Evolutionary conservation across 2,888 invertebrate species (phyloP).

Genomic region (Lasioglossum figueresi): DNA sequence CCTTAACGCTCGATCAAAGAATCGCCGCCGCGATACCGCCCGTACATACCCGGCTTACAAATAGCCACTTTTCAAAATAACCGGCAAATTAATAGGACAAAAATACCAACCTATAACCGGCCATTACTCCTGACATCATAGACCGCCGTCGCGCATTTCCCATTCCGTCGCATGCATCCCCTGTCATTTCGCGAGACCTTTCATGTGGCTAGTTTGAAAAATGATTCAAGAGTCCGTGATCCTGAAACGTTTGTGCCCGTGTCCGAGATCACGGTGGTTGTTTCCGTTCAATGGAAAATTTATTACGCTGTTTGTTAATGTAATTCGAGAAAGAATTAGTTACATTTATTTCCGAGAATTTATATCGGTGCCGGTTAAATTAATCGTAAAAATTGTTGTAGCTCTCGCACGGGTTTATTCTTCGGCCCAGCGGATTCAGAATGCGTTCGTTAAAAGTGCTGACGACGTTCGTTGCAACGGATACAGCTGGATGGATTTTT

Average conservation of each 20-base stretch:
- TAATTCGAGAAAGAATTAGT: not conserved
- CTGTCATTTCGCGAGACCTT: not conserved
- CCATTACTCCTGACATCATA: not conserved
- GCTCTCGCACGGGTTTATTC: too few species aligned
- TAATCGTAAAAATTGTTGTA: too few species aligned
- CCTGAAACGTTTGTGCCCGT: not conserved
- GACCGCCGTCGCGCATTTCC: not conserved
- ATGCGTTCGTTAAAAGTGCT: not conserved
- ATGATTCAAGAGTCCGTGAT: not conserved
- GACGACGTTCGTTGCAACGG: not conserved
- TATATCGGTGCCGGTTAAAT: too few species aligned
- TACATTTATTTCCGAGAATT: too few species aligned
- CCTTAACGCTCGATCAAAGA: conserved; percentile 41
- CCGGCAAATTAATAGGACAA: not conserved
- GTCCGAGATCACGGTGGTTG: not conserved
- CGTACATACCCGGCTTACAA: not conserved
- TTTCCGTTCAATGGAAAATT: not conserved
- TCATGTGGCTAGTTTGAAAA: not conserved
- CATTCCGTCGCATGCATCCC: not conserved
- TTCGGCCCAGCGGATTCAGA: too few species aligned
- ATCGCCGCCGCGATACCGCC: not conserved
- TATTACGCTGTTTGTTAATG: not conserved
- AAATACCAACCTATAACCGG: not conserved
- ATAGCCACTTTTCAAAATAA: not conserved
- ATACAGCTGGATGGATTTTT: not conserved